Evolutionary conservation across 2,888 invertebrate genomes (phyloP).

Genomic region (Lottia gigantea): DNA sequence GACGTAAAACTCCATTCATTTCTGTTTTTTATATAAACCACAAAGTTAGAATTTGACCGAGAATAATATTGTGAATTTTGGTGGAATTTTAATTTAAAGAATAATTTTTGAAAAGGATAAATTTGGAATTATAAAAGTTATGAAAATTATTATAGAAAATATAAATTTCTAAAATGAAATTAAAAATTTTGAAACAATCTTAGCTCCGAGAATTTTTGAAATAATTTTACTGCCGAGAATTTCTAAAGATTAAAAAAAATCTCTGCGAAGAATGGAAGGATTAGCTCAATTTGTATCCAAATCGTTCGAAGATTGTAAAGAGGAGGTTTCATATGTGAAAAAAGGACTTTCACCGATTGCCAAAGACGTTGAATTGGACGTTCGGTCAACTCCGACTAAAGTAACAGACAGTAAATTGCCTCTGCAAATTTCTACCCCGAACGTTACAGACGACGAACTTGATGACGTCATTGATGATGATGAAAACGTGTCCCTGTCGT

Average conservation of each 20-base stretch:
- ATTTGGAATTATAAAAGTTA: too few species aligned
- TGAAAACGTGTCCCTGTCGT: not conserved
- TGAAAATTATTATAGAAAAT: too few species aligned
- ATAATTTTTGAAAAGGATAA: too few species aligned
- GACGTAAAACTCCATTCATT: too few species aligned
- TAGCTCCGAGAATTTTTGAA: too few species aligned
- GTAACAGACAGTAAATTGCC: not conserved
- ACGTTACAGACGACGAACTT: conserved; percentile 11
- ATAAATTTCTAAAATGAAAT: too few species aligned
- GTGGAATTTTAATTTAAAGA: too few species aligned
- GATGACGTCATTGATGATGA: conserved; percentile 21
- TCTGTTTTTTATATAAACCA: too few species aligned
- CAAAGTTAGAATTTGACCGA: too few species aligned
- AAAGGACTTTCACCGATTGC: not conserved
- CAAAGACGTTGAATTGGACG: not conserved
- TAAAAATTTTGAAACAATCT: too few species aligned
- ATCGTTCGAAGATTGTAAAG: conserved; percentile 50
- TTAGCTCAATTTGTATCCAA: conserved; percentile 60
- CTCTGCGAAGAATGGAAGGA: conserved; percentile 47
- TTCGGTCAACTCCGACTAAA: conserved; percentile 3
- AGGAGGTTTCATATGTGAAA: not conserved
- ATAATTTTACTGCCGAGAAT: too few species aligned
- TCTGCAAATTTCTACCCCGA: not conserved
- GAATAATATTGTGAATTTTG: too few species aligned
- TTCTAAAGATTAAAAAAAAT: not conserved